Evolutionary conservation across 2,113 vertebrate genomes (phyloP), one percentile per base, ranked within the genome.

Genomic region (Scortum barcoo): DNA sequence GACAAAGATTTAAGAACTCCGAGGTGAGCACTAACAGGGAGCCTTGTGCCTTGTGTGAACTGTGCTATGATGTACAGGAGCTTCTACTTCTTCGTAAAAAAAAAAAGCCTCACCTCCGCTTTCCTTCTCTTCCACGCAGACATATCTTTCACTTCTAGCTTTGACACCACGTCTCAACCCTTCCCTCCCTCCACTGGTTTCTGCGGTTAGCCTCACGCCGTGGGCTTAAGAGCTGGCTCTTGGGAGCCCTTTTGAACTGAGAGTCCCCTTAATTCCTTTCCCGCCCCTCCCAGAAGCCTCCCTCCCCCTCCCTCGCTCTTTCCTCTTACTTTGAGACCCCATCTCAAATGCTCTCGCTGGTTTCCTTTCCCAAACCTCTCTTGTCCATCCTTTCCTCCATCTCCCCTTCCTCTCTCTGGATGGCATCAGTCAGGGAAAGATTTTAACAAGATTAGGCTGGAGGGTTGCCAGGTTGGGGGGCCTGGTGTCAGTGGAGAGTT

Each of bases 361-460:
- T 57, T 26, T 78, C 78, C 17, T 78, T 57, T 46, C 40, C 38
- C 36, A 56, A 3, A 7, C 58, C 72, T 54, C 54, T 57, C 50
- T 36, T 69, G 14, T 79, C 80, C 22, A 74, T 69, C 65, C 60
- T 73, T 72, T 80, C 66, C 76, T 76, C 50, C 57, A 36, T 69
- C 80, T 68, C 77, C 28, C 66, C 51, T 51, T 14, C 57, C 50
- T 65, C 76, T 78, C 67, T 76, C 77, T 89, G 85, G 85, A 90
- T 80, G 91, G 89, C 78, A 88, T 88, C 87, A 89, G 84, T 24
- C 83, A 54, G 80, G 75, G 87, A 90, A 72, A 85, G 88, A 88
- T 90, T 93, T 94, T 93, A 93, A 94, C 89, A 60, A 93, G 92
- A 93, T 94, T 92, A 93, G 51, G 76, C 88, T 91, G 90, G 91